A percentile compares a stretch with the other conserved stretches of the same genome.
phyloP scores from a whole-genome alignment of 1,140 invertebrate species.

The Matsumurasca onukii region DNA sequence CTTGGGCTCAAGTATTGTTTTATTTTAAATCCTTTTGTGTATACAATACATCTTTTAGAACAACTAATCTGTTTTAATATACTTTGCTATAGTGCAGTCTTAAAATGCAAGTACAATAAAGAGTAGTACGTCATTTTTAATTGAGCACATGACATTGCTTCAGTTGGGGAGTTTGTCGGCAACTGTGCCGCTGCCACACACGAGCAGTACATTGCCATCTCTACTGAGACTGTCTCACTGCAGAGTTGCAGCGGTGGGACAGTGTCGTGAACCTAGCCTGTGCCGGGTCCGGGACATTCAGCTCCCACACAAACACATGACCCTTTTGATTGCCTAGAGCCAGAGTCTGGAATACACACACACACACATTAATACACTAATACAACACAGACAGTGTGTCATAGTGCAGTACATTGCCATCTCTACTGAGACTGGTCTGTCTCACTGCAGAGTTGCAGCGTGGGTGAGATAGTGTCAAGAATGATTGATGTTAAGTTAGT shows the following conservation, averaged over 20 bases:
- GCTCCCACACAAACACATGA: conserved; percentile 91
- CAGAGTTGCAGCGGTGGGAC: conserved; percentile 81
- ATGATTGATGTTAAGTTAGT: no score
- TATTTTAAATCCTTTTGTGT: no score
- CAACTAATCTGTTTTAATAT: no score
- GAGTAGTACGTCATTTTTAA: no score
- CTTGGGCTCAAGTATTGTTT: no score
- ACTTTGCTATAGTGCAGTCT: no score
- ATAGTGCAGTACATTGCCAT: conserved; percentile 81
- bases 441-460: conserved; percentile 84
- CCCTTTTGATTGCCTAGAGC: conserved; percentile 91
- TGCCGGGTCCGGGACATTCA: conserved; percentile 80
- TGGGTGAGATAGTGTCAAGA: conserved; percentile 79
- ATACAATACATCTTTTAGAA: no score
- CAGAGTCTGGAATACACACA: conserved; percentile 62
- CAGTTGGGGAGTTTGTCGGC: background rate
- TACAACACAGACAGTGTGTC: no score
- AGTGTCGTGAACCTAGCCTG: conserved; percentile 74
- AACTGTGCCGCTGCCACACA: conserved; percentile 84
- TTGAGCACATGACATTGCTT: background rate
- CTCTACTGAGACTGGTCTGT: conserved; percentile 87
- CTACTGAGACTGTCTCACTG: conserved; percentile 90
- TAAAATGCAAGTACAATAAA: no score
- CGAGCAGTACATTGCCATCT: conserved; percentile 81
- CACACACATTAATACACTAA: no score